Evolutionary conservation across 2,888 invertebrate species (phyloP).

Genomic region (Nebria salina): DNA sequence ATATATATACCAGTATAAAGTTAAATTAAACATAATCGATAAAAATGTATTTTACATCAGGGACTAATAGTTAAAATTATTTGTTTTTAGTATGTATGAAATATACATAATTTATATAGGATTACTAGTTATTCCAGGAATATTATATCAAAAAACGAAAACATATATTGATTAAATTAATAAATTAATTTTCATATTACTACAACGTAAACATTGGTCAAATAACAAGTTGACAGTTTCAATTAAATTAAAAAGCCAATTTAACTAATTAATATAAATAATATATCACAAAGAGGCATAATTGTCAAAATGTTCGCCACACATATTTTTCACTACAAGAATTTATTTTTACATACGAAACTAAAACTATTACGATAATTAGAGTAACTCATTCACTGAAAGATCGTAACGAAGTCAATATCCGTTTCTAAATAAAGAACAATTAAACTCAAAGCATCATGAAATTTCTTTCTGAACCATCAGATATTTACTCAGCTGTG

Average conservation of each 20-base stretch:
- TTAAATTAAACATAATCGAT: too few species aligned
- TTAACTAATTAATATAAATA: neutral
- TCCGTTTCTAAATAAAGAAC: neutral
- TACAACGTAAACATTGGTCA: neutral
- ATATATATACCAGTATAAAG: too few species aligned
- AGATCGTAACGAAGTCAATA: too few species aligned
- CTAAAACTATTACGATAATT: too few species aligned
- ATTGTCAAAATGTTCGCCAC: neutral
- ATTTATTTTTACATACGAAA: too few species aligned
- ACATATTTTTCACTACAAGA: neutral
- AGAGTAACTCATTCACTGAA: too few species aligned
- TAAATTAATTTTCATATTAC: neutral
- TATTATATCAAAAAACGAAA: neutral
- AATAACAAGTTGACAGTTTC: neutral
- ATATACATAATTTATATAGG: neutral
- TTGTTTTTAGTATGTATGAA: too few species aligned
- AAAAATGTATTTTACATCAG: too few species aligned
- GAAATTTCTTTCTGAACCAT: neutral
- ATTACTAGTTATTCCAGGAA: neutral
- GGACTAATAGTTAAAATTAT: too few species aligned
- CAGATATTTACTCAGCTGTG: conserved; percentile 34
- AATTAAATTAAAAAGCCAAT: conserved; percentile 2
- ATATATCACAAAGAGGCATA: neutral
- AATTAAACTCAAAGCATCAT: neutral
- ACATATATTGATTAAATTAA: neutral